Conservation (phyloP, 2,113 vertebrate species). For the Gallinago media region DNA sequence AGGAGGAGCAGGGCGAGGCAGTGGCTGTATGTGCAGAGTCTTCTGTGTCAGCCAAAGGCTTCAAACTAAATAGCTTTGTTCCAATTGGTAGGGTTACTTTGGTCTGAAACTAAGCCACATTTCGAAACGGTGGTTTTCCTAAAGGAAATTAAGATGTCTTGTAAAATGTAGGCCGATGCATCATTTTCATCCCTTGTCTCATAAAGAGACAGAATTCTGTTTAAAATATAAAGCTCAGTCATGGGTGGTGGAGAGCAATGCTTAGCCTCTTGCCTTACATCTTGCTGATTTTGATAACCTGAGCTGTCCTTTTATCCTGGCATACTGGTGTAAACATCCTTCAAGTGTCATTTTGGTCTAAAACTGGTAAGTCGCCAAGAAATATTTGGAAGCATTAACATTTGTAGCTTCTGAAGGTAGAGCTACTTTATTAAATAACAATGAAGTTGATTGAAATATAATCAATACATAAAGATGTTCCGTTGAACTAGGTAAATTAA, state of each 20-base stretch:
- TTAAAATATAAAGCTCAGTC: neutral
- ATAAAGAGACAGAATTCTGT: neutral
- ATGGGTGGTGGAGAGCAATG: neutral
- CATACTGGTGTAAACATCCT: neutral
- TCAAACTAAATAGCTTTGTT: neutral
- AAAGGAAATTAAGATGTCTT: neutral
- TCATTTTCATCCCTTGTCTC: neutral
- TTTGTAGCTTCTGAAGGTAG: neutral
- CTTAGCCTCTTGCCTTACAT: neutral
- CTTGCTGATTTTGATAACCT: neutral
- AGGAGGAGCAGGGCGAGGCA: neutral
- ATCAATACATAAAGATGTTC: neutral
- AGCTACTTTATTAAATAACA: neutral
- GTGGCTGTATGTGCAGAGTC: neutral
- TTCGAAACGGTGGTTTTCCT: neutral
- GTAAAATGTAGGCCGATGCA: neutral
- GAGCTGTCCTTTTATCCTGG: neutral
- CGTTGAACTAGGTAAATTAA: neutral
- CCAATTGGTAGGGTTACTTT: neutral
- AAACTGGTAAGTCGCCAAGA: neutral
- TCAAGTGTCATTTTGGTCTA: neutral
- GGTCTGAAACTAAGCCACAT: neutral
- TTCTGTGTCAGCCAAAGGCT: neutral
- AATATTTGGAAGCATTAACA: neutral
- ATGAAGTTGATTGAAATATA: neutral